Base-by-base conservation (phyloP, 2,797 vertebrate species). In the Pogonophryne albipinna region DNA sequence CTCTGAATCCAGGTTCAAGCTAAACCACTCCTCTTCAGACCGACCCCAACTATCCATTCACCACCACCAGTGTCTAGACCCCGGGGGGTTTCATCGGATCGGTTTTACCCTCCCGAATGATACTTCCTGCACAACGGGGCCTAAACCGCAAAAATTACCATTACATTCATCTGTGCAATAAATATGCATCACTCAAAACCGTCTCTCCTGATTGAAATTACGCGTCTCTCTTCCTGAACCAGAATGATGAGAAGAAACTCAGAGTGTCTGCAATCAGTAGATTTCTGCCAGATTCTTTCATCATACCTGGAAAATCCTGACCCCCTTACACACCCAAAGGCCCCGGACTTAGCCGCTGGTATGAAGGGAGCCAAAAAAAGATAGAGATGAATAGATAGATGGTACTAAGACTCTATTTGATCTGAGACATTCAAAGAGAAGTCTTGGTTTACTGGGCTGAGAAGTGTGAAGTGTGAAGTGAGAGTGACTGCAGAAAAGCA, bases 351-450 rank as follows among this genome's bases (percentile, higher is more conserved):
- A 46, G 50, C 70, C 9, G 23, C 59, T 41, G 56, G 53, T 44
- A 23, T 16, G 57, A 62, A 49, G 56, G 34, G 34, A 38, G 53
- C 42, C 23, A 71, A 67, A 67, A 60, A 47, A 49, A 84, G 73
- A 76, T 19, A 27, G 4, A 73, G 79, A 68, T 61, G 53, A 76
- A 76, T 62, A 64, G 42, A 71, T 44, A 58, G 49, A 67, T 56
- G 58, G 10, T 58, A 15, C 15, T 38, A 49, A 70, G 46, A 41
- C 73, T 62, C 52, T 53, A 13, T 82, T 81, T 82, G 79, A 82
- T 82, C 46, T 65, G 1, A 63, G 20, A 51, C 44, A 63, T 69
- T 84, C 67, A 80, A 69, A 86, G 68, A 72, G 47, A 72, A 58
- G 52, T 78, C 52, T 73, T 59, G 56, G 66, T 84, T 79, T 70